Evolutionary conservation across 2,888 invertebrate species (phyloP).

Genomic region (Andrena trimmerana): DNA sequence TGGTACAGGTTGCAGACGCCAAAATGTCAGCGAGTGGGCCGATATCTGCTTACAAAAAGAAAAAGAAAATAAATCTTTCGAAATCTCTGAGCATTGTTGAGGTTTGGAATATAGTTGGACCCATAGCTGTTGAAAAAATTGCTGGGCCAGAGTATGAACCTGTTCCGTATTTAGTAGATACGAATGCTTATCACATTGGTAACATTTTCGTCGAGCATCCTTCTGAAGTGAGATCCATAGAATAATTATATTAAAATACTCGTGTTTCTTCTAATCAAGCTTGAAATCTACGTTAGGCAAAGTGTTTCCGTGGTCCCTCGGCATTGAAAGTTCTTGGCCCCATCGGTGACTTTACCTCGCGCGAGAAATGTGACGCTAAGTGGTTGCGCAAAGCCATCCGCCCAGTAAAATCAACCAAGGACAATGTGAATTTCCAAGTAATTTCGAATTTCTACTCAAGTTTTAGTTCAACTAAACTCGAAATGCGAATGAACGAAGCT

Average conservation of each 20-base stretch:
- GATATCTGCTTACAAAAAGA: slow-evolving; percentile 27
- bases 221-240: slow-evolving; percentile 24
- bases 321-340: slow-evolving; percentile 74
- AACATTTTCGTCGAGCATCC: slow-evolving; percentile 72
- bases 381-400: slow-evolving; percentile 70
- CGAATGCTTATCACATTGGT: slow-evolving; percentile 75
- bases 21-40: slow-evolving; percentile 17
- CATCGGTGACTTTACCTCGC: slow-evolving; percentile 63
- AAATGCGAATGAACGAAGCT: too few relatives aligned
- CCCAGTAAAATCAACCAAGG: slow-evolving; percentile 56
- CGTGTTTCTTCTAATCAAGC: not conserved
- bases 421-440: slow-evolving; percentile 71
- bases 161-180: slow-evolving; percentile 74
- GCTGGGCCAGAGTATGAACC: slow-evolving; percentile 66
- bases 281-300: slow-evolving; percentile 31
- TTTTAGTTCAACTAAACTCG: too few relatives aligned
- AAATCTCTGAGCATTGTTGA: slow-evolving; percentile 62
- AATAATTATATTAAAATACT: not conserved
- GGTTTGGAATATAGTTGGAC: slow-evolving; percentile 72
- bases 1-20: not conserved
- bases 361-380: slow-evolving; percentile 43
- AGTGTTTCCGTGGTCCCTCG: slow-evolving; percentile 47
- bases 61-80: slow-evolving; percentile 37
- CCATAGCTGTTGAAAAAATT: slow-evolving; percentile 68
- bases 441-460: not conserved